These are phyloP conservation scores for Plusia festucae DNA, from an alignment of 2,888 invertebrate genomes.

Conservation along the genomic window DNA sequence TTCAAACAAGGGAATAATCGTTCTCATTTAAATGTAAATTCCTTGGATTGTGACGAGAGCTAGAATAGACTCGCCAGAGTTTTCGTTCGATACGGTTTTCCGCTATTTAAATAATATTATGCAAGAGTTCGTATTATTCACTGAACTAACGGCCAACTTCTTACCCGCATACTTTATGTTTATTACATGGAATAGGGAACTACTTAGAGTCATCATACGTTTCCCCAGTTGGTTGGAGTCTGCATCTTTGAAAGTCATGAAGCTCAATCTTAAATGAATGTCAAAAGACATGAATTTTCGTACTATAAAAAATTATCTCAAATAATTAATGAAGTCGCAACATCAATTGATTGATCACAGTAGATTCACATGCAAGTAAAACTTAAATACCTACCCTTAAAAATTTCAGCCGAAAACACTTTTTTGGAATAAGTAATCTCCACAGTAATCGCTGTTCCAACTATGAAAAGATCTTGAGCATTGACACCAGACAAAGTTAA, in stretches of 20 bases:
- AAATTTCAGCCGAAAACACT: too few species aligned
- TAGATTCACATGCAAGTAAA: too few species aligned
- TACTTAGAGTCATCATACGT: slow-evolving; percentile 36
- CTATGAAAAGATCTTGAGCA: slow-evolving; percentile 57
- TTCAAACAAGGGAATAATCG: slow-evolving; percentile 84
- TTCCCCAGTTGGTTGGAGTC: too few species aligned
- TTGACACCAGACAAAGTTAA: slow-evolving; percentile 58
- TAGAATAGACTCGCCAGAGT: slow-evolving; percentile 73
- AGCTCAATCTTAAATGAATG: too few species aligned
- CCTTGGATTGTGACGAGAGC: slow-evolving; percentile 70
- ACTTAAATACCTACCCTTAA: too few species aligned
- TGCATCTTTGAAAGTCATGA: too few species aligned
- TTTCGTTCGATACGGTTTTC: slow-evolving; percentile 73
- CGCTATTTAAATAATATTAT: slow-evolving; percentile 79
- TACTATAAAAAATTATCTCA: too few species aligned
- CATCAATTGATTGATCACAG: too few species aligned
- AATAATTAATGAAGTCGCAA: too few species aligned
- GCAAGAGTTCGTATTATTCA: slow-evolving; percentile 67
- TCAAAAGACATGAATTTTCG: too few species aligned
- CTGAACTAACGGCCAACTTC: slow-evolving; percentile 64
- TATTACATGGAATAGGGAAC: slow-evolving; percentile 56
- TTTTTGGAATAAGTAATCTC: background rate
- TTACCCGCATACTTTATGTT: slow-evolving; percentile 71
- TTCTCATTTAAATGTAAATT: slow-evolving; percentile 84
- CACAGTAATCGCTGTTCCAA: slow-evolving; percentile 12